A percentile compares a stretch with the other conserved stretches of the same genome.
phyloP scores from a whole-genome alignment of 2,888 invertebrate genomes.

The Nowickia ferox region DNA sequence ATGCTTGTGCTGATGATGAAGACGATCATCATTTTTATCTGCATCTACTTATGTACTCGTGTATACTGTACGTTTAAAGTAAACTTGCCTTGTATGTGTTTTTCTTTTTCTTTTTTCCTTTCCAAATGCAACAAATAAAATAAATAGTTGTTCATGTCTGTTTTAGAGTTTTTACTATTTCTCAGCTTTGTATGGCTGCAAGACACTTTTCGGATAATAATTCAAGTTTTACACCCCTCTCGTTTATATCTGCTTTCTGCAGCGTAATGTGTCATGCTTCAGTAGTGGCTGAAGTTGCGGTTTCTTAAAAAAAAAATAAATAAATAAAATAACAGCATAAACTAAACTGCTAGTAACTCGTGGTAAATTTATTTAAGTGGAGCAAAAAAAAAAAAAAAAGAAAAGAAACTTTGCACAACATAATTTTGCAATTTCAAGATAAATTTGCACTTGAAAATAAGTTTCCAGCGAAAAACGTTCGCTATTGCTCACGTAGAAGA shows the following conservation, averaged over 20 bases:
- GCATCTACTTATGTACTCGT: no score
- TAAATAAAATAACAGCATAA: constrained; percentile 20
- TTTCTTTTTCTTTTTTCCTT: background rate
- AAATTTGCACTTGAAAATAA: constrained; percentile 69
- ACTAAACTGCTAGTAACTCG: constrained; percentile 42
- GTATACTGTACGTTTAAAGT: background rate
- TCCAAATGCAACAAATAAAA: constrained; percentile 48
- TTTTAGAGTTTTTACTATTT: constrained; percentile 22
- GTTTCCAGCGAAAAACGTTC: constrained; percentile 42
- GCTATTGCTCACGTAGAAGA: constrained; percentile 23
- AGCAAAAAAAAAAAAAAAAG: constrained; percentile 2
- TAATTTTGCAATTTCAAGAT: constrained; percentile 60
- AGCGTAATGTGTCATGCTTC: constrained; percentile 63
- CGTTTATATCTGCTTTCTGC: constrained; percentile 27
- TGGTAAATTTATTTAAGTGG: constrained; percentile 57
- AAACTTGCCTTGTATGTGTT: constrained; percentile 1
- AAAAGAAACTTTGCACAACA: constrained; percentile 54
- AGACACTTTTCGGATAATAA: constrained; percentile 59
- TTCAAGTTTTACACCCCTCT: constrained; percentile 40
- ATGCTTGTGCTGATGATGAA: constrained; percentile 29
- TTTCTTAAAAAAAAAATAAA: constrained; percentile 41
- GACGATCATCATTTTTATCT: constrained; percentile 20
- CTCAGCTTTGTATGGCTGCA: constrained; percentile 33
- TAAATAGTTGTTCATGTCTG: constrained; percentile 39
- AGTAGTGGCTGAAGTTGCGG: constrained; percentile 51